phyloP scores from a whole-genome alignment of 2,888 invertebrate genomes.

The Platynereis dumerilii region DNA sequence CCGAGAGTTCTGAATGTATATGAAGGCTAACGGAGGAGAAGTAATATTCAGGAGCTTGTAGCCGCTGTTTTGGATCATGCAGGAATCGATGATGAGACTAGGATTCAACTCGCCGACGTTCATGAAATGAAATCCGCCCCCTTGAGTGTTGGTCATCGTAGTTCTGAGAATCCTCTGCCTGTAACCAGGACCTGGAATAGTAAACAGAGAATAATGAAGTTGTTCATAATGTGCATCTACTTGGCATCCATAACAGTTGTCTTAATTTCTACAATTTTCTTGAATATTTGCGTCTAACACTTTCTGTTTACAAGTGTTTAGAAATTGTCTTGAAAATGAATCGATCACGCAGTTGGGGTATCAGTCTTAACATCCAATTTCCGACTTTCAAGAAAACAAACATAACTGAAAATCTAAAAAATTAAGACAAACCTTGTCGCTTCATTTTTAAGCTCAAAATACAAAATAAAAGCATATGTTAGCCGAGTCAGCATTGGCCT shows the following conservation, averaged over 20 bases:
- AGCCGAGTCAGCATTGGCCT: too few relatives aligned
- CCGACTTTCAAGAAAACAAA: too few relatives aligned
- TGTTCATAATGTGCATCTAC: too few relatives aligned
- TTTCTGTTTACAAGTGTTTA: too few relatives aligned
- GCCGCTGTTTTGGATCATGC: conserved; percentile 86
- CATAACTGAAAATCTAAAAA: conserved; percentile 16
- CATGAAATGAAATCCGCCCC: conserved; percentile 85
- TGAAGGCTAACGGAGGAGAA: conserved; percentile 76
- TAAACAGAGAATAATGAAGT: not conserved
- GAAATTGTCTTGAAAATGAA: too few relatives aligned
- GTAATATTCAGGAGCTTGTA: conserved; percentile 91
- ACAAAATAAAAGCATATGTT: too few relatives aligned
- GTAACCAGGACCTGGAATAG: conserved; percentile 80
- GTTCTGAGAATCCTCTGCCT: conserved; percentile 89
- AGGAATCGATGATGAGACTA: conserved; percentile 79
- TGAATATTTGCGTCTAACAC: too few relatives aligned
- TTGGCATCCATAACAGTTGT: too few relatives aligned
- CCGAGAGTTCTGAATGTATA: conserved; percentile 94
- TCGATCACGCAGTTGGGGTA: too few relatives aligned
- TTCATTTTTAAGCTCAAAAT: too few relatives aligned
- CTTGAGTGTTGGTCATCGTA: conserved; percentile 79
- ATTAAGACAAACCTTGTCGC: not conserved
- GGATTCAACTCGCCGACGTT: conserved; percentile 96
- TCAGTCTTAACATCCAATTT: too few relatives aligned
- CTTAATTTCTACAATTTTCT: too few relatives aligned